These are phyloP conservation scores for Empidonax traillii DNA, from an alignment of 2,113 vertebrate genomes.

Conservation along the genomic window DNA sequence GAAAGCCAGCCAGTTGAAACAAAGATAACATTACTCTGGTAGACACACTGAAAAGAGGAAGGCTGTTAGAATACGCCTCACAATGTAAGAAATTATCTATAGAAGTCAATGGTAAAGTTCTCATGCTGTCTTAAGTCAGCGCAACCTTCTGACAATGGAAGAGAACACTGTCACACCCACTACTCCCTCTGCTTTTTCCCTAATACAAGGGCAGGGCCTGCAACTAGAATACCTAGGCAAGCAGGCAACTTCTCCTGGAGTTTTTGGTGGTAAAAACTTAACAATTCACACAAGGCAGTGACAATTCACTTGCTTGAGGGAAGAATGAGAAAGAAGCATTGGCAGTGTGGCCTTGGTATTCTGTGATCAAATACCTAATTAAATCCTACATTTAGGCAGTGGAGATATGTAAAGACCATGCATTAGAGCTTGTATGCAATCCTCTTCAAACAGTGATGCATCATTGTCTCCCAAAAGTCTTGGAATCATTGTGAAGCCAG, in stretches of 20 bases:
- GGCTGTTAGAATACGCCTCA: neutral
- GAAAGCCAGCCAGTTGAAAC: neutral
- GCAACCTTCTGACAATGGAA: neutral
- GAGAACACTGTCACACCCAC: neutral
- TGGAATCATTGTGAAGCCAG: neutral
- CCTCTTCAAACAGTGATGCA: neutral
- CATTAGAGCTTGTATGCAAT: neutral
- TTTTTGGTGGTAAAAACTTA: neutral
- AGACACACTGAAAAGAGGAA: neutral
- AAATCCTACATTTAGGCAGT: neutral
- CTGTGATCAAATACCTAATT: neutral
- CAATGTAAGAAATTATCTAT: neutral
- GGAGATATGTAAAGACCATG: neutral
- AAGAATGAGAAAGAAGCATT: neutral
- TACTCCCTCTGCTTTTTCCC: neutral
- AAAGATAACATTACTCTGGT: neutral
- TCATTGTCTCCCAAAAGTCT: neutral
- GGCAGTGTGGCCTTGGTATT: neutral
- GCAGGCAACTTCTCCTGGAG: neutral
- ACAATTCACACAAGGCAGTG: neutral
- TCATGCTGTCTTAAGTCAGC: neutral
- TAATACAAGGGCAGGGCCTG: neutral
- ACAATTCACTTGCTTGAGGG: neutral
- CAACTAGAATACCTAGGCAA: neutral
- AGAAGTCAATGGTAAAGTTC: neutral